phyloP scores from a whole-genome alignment of 2,888 invertebrate genomes.

The Pheosia gnoma region DNA sequence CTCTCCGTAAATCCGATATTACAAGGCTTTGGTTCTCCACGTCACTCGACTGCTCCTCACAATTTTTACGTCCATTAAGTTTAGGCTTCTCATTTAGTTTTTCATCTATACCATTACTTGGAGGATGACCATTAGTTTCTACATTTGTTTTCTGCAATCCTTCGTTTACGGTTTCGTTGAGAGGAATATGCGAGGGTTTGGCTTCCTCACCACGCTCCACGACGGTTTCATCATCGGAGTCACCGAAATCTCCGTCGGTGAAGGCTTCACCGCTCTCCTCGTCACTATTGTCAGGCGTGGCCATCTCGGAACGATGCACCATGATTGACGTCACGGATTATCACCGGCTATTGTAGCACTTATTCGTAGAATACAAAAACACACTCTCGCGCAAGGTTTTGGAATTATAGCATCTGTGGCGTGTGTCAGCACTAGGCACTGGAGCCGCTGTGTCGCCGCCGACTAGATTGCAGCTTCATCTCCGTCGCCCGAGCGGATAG shows the following conservation, averaged over 20 bases:
- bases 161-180: slow-evolving; percentile 70
- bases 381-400: slow-evolving; percentile 51
- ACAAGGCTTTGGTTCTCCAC: slow-evolving; percentile 45
- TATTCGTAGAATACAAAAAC: slow-evolving; percentile 57
- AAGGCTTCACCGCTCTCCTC: slow-evolving; percentile 76
- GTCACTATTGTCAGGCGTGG: slow-evolving; percentile 71
- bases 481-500: slow-evolving; percentile 56
- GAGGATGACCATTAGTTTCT: slow-evolving; percentile 41
- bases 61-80: slow-evolving; percentile 52
- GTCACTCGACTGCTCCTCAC: slow-evolving; percentile 49
- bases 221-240: slow-evolving; percentile 68
- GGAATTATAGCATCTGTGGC: slow-evolving; percentile 56
- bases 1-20: slow-evolving; percentile 55
- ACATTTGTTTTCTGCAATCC: slow-evolving; percentile 45
- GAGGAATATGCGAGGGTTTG: slow-evolving; percentile 47
- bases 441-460: slow-evolving; percentile 38
- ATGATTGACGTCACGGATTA: slow-evolving; percentile 54
- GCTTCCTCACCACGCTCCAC: slow-evolving; percentile 49
- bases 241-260: slow-evolving; percentile 77
- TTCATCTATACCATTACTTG: slow-evolving; percentile 33
- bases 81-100: slow-evolving; percentile 33
- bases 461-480: slow-evolving; percentile 45
- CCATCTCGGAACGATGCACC: slow-evolving; percentile 64
- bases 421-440: slow-evolving; percentile 47
- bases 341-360: slow-evolving; percentile 44